Conservation (phyloP, 2,888 invertebrate genomes). For the Drosophila limbata region DNA sequence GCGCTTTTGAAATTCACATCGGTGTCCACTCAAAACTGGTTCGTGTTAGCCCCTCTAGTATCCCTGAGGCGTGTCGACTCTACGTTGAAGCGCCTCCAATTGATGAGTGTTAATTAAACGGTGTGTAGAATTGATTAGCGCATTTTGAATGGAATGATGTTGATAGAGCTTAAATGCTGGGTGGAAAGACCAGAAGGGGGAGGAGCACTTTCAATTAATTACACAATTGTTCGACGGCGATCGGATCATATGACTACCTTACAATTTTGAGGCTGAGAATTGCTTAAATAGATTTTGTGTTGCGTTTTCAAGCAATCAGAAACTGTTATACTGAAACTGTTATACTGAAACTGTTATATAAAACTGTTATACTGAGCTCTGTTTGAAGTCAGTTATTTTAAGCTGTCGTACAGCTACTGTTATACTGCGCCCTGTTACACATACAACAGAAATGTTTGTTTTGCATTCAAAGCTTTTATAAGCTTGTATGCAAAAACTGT, state of each 20-base stretch:
- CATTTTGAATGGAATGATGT: constrained; percentile 27
- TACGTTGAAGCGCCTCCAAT: neutral
- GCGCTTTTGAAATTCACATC: constrained; percentile 28
- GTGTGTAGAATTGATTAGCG: constrained; percentile 60
- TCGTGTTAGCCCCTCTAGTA: neutral
- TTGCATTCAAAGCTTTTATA: neutral
- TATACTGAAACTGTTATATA: constrained; percentile 26
- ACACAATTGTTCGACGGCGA: constrained; percentile 38
- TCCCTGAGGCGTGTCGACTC: neutral
- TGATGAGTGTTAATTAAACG: constrained; percentile 66
- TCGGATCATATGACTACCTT: constrained; percentile 34
- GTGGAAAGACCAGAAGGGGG: neutral
- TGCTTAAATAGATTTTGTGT: neutral
- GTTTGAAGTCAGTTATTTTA: neutral
- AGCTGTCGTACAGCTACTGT: neutral
- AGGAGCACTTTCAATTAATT: constrained; percentile 20
- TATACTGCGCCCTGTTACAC: neutral
- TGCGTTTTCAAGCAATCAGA: neutral
- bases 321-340: constrained; percentile 15
- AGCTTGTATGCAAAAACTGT: constrained; percentile 4
- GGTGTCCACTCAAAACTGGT: constrained; percentile 47
- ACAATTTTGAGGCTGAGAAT: neutral
- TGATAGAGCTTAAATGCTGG: constrained; percentile 17
- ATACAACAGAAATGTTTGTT: neutral
- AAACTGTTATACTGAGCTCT: neutral